These are phyloP conservation scores for Latrodectus geometricus DNA, from an alignment of 1,140 invertebrate genomes.

Conservation along the genomic window DNA sequence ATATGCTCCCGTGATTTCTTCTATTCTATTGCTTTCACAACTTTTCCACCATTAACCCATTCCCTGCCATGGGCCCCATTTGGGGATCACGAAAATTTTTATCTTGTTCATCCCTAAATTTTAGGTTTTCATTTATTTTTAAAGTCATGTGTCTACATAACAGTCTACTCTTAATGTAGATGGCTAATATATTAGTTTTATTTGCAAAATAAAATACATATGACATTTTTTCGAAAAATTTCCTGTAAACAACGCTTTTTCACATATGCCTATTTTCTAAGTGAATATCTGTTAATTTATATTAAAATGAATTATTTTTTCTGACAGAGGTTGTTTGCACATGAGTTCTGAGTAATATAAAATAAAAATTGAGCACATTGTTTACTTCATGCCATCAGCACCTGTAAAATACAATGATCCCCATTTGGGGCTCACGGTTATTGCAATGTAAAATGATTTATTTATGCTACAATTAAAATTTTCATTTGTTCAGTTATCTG, in stretches of 20 bases:
- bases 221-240: slow-evolving; percentile 39
- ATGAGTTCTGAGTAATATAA: slow-evolving; percentile 42
- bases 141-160: too few relatives aligned
- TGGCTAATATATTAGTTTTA: slow-evolving; percentile 13
- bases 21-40: too few relatives aligned
- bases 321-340: slow-evolving; percentile 40
- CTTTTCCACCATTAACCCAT: slow-evolving; percentile 38
- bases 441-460: slow-evolving; percentile 41
- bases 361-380: slow-evolving; percentile 42
- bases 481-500: slow-evolving; percentile 40
- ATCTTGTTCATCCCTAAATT: slow-evolving; percentile 38
- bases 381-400: slow-evolving; percentile 37
- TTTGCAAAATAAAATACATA: slow-evolving; percentile 21
- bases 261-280: slow-evolving; percentile 38
- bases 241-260: slow-evolving; percentile 41
- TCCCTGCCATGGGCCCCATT: slow-evolving; percentile 39
- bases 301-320: slow-evolving; percentile 43
- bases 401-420: slow-evolving; percentile 41
- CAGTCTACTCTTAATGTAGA: slow-evolving; percentile 17
- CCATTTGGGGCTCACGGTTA: slow-evolving; percentile 38
- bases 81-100: slow-evolving; percentile 39
- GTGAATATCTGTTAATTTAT: slow-evolving; percentile 41
- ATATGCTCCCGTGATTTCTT: too few relatives aligned
- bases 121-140: too few relatives aligned
- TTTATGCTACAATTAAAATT: slow-evolving; percentile 39